These are phyloP conservation scores for Pampus argenteus DNA, from an alignment of 2,797 vertebrate genomes.

Conservation along the genomic window DNA sequence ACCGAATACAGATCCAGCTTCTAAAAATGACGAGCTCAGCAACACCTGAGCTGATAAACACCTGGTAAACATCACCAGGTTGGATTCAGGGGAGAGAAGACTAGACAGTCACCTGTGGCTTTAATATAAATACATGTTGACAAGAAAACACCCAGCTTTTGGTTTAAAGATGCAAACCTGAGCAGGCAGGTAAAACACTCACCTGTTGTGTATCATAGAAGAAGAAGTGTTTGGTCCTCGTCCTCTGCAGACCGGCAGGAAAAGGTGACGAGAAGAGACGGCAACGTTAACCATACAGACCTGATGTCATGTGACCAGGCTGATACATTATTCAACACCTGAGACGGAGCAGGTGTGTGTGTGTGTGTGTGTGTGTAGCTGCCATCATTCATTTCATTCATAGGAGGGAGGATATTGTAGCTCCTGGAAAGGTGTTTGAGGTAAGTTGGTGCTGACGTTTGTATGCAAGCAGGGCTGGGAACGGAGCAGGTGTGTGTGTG, in stretches of 20 bases:
- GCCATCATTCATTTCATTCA: constrained; percentile 30
- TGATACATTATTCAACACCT: constrained; percentile 66
- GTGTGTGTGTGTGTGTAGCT: constrained; percentile 15
- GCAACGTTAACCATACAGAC: constrained; percentile 26
- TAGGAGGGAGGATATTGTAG: background rate
- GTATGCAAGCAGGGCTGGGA: constrained; percentile 41
- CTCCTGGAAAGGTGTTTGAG: background rate
- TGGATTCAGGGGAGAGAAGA: background rate
- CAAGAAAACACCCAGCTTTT: background rate
- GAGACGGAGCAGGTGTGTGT: background rate
- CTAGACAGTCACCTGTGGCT: background rate
- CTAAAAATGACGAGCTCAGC: fast-evolving
- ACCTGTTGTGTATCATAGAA: constrained; percentile 16
- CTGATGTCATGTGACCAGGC: constrained; percentile 54
- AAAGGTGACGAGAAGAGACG: constrained; percentile 7
- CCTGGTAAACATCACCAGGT: background rate
- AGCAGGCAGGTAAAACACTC: constrained; percentile 40
- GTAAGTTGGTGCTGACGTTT: constrained; percentile 22
- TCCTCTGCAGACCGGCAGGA: constrained; percentile 29
- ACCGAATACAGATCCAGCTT: fast-evolving
- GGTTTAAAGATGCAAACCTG: constrained; percentile 6
- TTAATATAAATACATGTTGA: background rate
- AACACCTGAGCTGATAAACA: background rate
- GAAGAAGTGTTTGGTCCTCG: background rate
- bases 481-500: constrained; percentile 51